Percentiles rank a stretch among this genome's conserved stretches.
phyloP scores from a whole-genome alignment of 1,140 invertebrate genomes.

The Adelges cooleyi region DNA sequence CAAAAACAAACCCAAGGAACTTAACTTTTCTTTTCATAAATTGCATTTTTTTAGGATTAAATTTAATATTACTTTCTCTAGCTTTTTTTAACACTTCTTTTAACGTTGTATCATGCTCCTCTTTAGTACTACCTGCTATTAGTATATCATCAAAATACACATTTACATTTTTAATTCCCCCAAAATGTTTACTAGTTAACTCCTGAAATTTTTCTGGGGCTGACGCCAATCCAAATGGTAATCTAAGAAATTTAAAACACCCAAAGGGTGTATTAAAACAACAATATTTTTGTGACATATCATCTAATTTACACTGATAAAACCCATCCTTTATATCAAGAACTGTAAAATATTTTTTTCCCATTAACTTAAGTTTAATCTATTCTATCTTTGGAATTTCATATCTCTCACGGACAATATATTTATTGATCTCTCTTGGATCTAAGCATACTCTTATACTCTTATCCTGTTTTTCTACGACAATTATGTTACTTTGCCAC shows the following conservation, averaged over 20 bases:
- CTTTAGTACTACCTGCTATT: constrained; percentile 33
- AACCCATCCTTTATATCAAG: neutral
- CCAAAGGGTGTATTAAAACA: neutral
- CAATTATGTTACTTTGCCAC: too few relatives aligned
- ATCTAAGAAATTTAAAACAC: neutral
- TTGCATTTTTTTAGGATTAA: constrained; percentile 33
- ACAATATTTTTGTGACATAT: neutral
- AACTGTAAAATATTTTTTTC: neutral
- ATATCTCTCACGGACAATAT: neutral
- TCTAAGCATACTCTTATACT: too few relatives aligned
- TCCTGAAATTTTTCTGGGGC: constrained; percentile 30
- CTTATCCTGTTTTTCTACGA: too few relatives aligned
- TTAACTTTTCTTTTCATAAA: constrained; percentile 36
- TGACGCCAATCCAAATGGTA: neutral
- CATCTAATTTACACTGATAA: neutral
- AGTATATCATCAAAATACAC: constrained; percentile 38
- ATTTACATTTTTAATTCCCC: constrained; percentile 35
- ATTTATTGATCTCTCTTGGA: too few relatives aligned
- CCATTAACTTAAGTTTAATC: neutral
- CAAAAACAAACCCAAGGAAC: constrained; percentile 38
- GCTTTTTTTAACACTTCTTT: constrained; percentile 36
- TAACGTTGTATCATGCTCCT: constrained; percentile 35
- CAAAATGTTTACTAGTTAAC: constrained; percentile 31
- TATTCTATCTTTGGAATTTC: neutral
- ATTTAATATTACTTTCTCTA: constrained; percentile 32